Conservation (phyloP, 2,113 vertebrate species). For the Rallus limicola region DNA sequence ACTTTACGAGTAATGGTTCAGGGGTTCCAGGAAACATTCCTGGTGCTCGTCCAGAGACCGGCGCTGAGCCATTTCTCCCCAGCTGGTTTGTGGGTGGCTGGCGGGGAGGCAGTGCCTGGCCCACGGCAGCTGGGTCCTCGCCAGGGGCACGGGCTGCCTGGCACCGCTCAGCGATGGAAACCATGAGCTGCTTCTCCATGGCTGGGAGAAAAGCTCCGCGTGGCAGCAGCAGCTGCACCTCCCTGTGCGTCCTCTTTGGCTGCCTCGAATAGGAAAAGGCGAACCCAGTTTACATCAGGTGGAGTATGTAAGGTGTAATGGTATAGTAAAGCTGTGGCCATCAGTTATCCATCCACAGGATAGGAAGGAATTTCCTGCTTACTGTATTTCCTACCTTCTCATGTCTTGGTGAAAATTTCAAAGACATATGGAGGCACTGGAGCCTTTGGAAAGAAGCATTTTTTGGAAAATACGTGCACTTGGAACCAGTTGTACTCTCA, state of each 20-base stretch:
- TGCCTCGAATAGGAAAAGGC: accelerated
- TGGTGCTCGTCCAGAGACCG: neutral
- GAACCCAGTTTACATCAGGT: accelerated
- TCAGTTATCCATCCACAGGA: neutral
- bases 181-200: accelerated
- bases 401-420: neutral
- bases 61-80: neutral
- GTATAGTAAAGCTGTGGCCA: neutral
- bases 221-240: neutral
- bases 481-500: neutral
- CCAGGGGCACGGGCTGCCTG: neutral
- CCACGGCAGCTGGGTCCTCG: neutral
- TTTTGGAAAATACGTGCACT: neutral
- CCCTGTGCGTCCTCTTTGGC: accelerated
- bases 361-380: neutral
- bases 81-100: neutral
- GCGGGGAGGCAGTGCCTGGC: neutral
- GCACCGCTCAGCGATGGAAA: accelerated
- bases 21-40: neutral
- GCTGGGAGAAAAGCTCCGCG: neutral
- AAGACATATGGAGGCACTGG: neutral
- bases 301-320: accelerated
- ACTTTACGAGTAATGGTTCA: neutral
- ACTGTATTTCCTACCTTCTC: neutral
- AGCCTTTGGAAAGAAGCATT: neutral